A percentile compares a stretch with the other conserved stretches of the same genome.
phyloP scores from a whole-genome alignment of 2,113 vertebrate genomes.

The Podarcis cretensis region DNA sequence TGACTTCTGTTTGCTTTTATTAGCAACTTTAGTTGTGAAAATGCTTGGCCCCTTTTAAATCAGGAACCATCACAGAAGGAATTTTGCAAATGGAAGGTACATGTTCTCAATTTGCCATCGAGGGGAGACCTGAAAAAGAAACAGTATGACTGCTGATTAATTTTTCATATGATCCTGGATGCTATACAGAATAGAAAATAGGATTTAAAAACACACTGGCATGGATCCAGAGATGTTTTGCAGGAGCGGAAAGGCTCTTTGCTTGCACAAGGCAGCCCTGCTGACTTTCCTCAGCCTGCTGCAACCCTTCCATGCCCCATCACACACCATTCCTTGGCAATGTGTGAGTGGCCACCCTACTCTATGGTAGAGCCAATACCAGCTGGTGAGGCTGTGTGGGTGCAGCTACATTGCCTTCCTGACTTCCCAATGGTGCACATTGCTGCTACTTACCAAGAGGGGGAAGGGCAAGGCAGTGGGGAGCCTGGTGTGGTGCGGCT shows the following conservation, averaged over 20 bases:
- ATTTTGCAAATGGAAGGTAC: constrained; percentile 42
- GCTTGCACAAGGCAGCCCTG: background rate
- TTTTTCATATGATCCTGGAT: constrained; percentile 23
- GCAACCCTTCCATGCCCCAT: too few species aligned
- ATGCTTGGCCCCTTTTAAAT: constrained; percentile 23
- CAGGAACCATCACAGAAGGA: constrained; percentile 30
- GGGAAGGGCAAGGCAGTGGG: too few species aligned
- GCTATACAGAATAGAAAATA: constrained; percentile 37
- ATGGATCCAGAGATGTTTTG: too few species aligned
- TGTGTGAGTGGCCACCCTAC: too few species aligned
- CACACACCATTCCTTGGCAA: too few species aligned
- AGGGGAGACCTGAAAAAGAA: background rate
- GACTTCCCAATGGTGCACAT: too few species aligned
- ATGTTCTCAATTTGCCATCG: constrained; percentile 37
- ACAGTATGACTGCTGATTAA: constrained; percentile 50
- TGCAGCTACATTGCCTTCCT: too few species aligned
- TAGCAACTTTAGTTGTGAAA: background rate
- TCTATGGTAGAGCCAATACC: too few species aligned
- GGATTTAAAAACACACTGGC: constrained; percentile 25
- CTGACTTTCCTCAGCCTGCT: background rate
- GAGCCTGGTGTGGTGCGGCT: too few species aligned
- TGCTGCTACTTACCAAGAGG: too few species aligned
- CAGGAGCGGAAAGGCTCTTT: constrained; percentile 19
- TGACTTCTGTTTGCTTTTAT: background rate
- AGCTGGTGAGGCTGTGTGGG: too few species aligned